Evolutionary conservation across 92 coral and sea anemone genomes (phyloP), one percentile per base, ranked within the genome.

Genomic region (Umimayanthus kanabou): DNA sequence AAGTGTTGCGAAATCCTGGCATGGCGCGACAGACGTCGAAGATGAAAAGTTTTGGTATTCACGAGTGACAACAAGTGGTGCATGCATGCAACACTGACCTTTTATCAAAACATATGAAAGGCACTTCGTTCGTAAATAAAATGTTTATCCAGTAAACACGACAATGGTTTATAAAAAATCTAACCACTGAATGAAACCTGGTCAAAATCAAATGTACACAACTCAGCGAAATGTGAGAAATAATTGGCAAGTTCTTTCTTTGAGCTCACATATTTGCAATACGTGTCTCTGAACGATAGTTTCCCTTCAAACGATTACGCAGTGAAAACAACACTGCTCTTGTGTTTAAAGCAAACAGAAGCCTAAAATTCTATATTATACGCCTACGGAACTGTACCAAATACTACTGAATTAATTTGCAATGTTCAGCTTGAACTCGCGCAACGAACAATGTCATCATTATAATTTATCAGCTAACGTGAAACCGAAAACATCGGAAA

Each of bases 1-100:
- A 83, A 83, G 87, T 83, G 78, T 83, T 83, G 78, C 87, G 67
- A 83, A 70, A 83, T 47, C 77, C 85, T 5, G 71, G 28, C 71
- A 18, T 75, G 50, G 79, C 79, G 79, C 79, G 79, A 75, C 66
- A 71, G 74, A 69, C 43, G 57, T 69, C 66, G 65, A 39, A 33
- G 50, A 18, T 75, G 40, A 75, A 75, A 61, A 61, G 50, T 39
- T 75, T 75, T 75, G 28, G 79, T 83, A 83, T 81, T 26, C 18
- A 14, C 28, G 22, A 47, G 33, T 64, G 71, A 65, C 30, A 81
- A 66, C 76, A 76, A 65, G 18, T 81, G 33, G 29, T 23, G 79
- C 79, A 37, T 23, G 79, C 79, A 37, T 47, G 78, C 77, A 83
- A 83, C 87, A 71, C 77, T 42, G 74, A 43, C 55, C 64, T 45